Evolutionary conservation across 2,113 vertebrate species (phyloP).

Genomic region (Anguilla rostrata): DNA sequence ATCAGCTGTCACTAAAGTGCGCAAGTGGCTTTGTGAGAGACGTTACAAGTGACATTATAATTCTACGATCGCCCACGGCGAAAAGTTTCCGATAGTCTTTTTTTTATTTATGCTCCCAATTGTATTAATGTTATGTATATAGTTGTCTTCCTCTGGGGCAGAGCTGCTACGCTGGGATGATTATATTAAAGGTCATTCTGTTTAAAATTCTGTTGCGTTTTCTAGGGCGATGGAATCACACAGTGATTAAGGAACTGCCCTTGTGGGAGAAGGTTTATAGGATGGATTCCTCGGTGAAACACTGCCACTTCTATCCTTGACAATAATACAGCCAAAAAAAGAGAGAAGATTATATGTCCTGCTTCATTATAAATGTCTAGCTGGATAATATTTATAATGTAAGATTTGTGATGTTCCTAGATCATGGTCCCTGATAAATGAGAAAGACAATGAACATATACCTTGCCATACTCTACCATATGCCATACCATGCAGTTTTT

Average conservation of each 20-base stretch:
- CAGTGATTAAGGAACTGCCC: neutral
- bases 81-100: conserved; percentile 14
- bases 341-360: neutral
- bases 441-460: too few relatives aligned
- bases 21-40: conserved; percentile 36
- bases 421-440: too few relatives aligned
- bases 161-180: neutral
- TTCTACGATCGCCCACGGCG: neutral
- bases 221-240: neutral
- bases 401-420: neutral
- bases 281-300: neutral
- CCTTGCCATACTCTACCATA: too few relatives aligned
- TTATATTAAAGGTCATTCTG: neutral
- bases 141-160: neutral
- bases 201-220: conserved; percentile 1
- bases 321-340: neutral
- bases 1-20: conserved; percentile 46
- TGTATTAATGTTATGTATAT: neutral
- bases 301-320: neutral
- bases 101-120: conserved; percentile 4
- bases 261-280: neutral
- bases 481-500: too few relatives aligned
- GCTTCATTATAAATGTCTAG: neutral
- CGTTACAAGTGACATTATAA: conserved; percentile 22
- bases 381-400: neutral